Evolutionary conservation across 2,888 invertebrate genomes (phyloP), one percentile per base, ranked within the genome.

Genomic region (Orthonychiurus folsomi): DNA sequence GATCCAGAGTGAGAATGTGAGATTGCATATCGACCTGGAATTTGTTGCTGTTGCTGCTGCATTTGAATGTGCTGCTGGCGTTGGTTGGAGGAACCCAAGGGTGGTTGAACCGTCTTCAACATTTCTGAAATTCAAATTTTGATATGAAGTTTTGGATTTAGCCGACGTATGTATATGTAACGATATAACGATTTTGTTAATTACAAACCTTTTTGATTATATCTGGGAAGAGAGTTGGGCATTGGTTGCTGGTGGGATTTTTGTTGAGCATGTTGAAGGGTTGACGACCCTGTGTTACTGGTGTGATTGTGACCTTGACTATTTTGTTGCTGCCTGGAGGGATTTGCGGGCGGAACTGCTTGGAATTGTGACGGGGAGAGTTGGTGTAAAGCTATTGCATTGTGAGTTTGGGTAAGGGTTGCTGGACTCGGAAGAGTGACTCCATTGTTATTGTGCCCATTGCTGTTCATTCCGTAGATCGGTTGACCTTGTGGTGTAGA

Each of bases 371-470:
- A 67, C 3, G 67, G 66, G 20, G 70, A 70, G 12, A 65, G 59
- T 59, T 71, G 70, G 21, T 66, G 66, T 50, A 68, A 54, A 15
- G 62, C 65, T 52, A 65, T 62, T 20, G 53, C 20, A 3, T 37
- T 28, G 26, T 57, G 64, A n/a, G 21, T 9, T 18, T 48, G 23
- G 26, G 66, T 63, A 55, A 70, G 61, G 3, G 65, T 59, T 15
- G 70, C 63, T 12, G 72, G 72, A 65, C 68, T 68, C 59, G 72
- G 72, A 57, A 72, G 69, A 20, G 72, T 72, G 26, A 72, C 64
- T 37, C 70, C 70, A 61, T 72, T 70, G 63, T 72, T 70, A 56
- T 64, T 66, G 47, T 60, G 50, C 27, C 61, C 62, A 50, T 62
- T 66, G 25, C 66, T 63, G n/a, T n/a, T n/a, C 20, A 47, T 21